Evolutionary conservation across 2,888 invertebrate genomes (phyloP).

Genomic region (Acheta domesticus): DNA sequence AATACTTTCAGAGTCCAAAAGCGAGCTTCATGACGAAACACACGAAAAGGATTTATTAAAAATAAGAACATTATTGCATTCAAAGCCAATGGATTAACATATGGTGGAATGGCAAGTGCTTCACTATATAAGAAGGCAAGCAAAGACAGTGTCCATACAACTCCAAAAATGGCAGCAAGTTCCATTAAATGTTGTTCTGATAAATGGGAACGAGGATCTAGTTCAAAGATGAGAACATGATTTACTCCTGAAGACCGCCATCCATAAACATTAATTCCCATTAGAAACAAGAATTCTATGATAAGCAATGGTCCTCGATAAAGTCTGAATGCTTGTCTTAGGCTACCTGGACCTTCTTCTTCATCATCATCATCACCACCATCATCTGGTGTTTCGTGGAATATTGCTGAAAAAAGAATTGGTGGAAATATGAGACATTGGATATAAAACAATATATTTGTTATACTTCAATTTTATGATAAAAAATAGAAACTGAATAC

Average conservation of each 20-base stretch:
- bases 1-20: constrained; percentile 90
- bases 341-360: constrained; percentile 4
- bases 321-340: constrained; percentile 71
- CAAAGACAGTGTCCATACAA: constrained; percentile 90
- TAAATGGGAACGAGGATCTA: constrained; percentile 78
- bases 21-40: constrained; percentile 87
- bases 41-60: constrained; percentile 86
- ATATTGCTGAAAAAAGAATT: constrained; percentile 59
- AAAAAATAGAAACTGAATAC: too few species aligned
- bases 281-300: constrained; percentile 87
- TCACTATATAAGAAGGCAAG: constrained; percentile 67
- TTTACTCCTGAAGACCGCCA: constrained; percentile 97
- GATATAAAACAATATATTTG: background rate
- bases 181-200: constrained; percentile 95
- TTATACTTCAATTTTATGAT: background rate
- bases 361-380: constrained; percentile 46
- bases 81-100: constrained; percentile 84
- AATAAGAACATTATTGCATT: constrained; percentile 75
- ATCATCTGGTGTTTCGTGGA: constrained; percentile 63
- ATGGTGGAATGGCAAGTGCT: constrained; percentile 79
- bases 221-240: constrained; percentile 94
- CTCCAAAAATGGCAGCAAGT: constrained; percentile 86
- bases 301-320: constrained; percentile 92
- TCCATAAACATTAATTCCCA: constrained; percentile 94
- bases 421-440: background rate